Percentiles rank a stretch among this genome's conserved stretches.
Conservation (phyloP, 2,888 invertebrate species). For the Sipha maydis region DNA sequence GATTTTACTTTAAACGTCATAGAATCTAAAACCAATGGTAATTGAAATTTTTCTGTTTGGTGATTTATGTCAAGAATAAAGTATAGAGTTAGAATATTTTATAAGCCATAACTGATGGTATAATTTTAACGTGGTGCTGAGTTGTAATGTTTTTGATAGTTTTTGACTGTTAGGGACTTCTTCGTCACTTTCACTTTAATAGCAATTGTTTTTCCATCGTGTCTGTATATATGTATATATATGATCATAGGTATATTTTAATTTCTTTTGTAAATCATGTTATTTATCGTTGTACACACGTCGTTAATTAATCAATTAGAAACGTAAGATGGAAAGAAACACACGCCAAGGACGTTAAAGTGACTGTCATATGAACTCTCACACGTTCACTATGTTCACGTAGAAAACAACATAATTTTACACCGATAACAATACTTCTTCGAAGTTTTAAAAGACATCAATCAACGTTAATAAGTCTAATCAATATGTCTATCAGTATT, state of each 20-base stretch:
- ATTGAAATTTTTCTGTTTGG: neutral
- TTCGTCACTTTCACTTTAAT: slow-evolving; percentile 36
- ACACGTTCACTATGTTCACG: neutral
- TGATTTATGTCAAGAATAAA: neutral
- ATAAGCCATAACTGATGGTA: neutral
- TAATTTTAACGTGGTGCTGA: neutral
- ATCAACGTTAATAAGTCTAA: neutral
- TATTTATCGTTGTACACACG: slow-evolving; percentile 17
- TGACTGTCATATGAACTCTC: neutral
- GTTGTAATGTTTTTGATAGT: neutral
- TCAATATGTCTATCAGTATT: neutral
- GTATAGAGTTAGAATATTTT: neutral
- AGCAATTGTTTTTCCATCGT: slow-evolving; percentile 22
- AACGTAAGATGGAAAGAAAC: slow-evolving; percentile 29
- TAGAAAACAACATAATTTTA: neutral
- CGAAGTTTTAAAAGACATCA: neutral
- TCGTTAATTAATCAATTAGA: slow-evolving; percentile 47
- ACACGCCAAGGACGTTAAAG: slow-evolving; percentile 29
- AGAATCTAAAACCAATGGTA: neutral
- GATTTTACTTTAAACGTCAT: neutral
- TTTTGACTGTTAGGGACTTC: slow-evolving; percentile 26
- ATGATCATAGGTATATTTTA: slow-evolving; percentile 30
- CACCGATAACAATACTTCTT: neutral
- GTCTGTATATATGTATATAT: no score
- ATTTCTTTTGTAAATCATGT: slow-evolving; percentile 35